Evolutionary conservation across 2,113 vertebrate species (phyloP), one percentile per base, ranked within the genome.

Genomic region (Murina feae): DNA sequence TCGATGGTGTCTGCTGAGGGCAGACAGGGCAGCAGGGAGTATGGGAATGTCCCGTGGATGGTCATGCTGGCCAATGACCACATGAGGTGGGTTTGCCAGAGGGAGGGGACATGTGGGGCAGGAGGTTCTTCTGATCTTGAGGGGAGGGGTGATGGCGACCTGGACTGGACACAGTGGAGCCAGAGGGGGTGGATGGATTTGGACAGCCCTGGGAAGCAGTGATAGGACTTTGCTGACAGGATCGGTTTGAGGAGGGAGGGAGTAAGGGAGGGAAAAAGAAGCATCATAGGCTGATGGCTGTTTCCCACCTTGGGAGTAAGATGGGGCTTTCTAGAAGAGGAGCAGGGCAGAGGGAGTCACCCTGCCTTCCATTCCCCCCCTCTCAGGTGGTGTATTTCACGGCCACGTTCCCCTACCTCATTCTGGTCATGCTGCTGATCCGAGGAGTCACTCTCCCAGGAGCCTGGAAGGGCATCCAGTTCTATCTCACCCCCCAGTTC

Each of bases 321-420:
- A 13, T 10, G 25, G 75, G 51, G 49, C 5, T 21, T 32, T 63
- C 13, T 28, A 20, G n/a, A 60, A 3, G n/a, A 65, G 8, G 10
- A 0, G 0, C 53, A 1, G 82, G 39, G 53, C 35, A 0, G 2
- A 39, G 53, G 28, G 47, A 6, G 16, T 65, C 32, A 82, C 11
- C 37, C 74, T 66, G 76, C 13, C 28, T 25, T 35, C 9, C 9
- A 76, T 90, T 55, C 75, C 75, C 32, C 2, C 0, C 18, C 58
- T 60, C 89, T 35, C 97, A 99, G 98, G 98, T 99, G 0, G 98
- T 99, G 66, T 99, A 99, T 71, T 98, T 99, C 97, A 99, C 98
- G 0, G 98, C 98, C 94, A 99, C 98, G 1, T 99, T 99, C 96
- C 98, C 98, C 0, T 99, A 99, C 95, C 96, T 99, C 98, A 99